These are phyloP conservation scores for Herpetotheres cachinnans DNA, from an alignment of 2,113 vertebrate species.

Conservation along the genomic window DNA sequence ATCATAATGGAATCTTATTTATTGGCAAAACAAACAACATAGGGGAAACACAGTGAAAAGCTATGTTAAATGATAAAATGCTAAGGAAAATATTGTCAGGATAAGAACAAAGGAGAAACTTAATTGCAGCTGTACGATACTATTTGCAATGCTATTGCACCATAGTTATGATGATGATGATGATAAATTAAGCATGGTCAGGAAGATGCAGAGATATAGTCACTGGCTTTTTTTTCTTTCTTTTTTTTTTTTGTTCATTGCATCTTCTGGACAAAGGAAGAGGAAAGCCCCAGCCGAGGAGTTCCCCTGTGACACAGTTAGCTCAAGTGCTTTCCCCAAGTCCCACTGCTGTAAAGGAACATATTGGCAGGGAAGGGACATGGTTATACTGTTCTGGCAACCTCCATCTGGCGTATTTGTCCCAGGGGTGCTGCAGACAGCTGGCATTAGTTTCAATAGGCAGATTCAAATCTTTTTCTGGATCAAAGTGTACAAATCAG, in stretches of 20 bases:
- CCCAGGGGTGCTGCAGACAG: conserved; percentile 27
- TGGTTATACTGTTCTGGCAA: conserved; percentile 36
- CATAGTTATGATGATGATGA: not conserved
- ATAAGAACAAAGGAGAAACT: not conserved
- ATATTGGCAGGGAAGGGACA: conserved; percentile 34
- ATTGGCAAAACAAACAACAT: not conserved
- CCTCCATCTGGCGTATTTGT: conserved; percentile 47
- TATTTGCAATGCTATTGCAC: not conserved
- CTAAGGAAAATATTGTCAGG: not conserved
- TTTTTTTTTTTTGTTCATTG: not conserved
- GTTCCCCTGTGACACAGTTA: conserved; percentile 40
- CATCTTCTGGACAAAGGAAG: not conserved
- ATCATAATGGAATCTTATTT: not conserved
- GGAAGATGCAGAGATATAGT: not conserved
- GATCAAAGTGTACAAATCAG: conserved; percentile 27
- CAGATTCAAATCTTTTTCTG: conserved; percentile 1
- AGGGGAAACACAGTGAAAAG: not conserved
- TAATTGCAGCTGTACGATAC: not conserved
- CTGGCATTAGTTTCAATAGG: conserved; percentile 39
- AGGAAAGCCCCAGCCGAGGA: not conserved
- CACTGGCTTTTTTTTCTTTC: not conserved
- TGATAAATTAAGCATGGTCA: not conserved
- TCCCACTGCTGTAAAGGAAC: conserved; percentile 33
- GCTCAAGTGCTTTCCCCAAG: conserved; percentile 18
- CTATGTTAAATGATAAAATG: not conserved